Percentiles rank a stretch among this genome's conserved stretches.
Evolutionary conservation across 2,797 vertebrate species (phyloP).

Genomic region (Phrynocephalus forsythii): DNA sequence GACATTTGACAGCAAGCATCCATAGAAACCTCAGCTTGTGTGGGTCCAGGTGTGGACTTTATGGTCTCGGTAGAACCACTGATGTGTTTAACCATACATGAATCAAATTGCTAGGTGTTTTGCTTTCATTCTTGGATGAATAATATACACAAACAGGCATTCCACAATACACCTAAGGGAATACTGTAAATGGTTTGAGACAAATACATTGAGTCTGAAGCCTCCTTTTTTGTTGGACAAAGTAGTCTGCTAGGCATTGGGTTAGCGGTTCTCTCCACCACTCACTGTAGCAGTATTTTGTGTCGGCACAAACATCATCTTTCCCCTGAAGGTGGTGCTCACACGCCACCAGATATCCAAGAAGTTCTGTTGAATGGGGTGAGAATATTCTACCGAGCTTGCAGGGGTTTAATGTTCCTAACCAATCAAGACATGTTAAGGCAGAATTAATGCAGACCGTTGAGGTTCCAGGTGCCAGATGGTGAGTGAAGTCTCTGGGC

Average conservation of each 20-base stretch:
- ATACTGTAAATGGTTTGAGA: background rate
- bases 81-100: background rate
- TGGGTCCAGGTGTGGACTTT: background rate
- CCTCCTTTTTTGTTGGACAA: background rate
- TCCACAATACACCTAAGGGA: background rate
- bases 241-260: too few relatives aligned
- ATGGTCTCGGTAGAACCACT: background rate
- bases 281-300: background rate
- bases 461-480: background rate
- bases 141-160: background rate
- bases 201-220: background rate
- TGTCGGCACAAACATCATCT: background rate
- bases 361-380: background rate
- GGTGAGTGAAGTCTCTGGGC: background rate
- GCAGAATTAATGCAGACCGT: background rate
- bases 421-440: background rate
- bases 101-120: background rate
- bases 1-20: background rate
- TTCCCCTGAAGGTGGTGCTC: background rate
- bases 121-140: background rate
- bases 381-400: background rate
- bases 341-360: background rate
- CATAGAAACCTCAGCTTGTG: too few relatives aligned
- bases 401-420: background rate
- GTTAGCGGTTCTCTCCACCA: background rate